These are phyloP conservation scores for Trematomus bernacchii DNA, from an alignment of 2,797 vertebrate species.

Conservation along the genomic window DNA sequence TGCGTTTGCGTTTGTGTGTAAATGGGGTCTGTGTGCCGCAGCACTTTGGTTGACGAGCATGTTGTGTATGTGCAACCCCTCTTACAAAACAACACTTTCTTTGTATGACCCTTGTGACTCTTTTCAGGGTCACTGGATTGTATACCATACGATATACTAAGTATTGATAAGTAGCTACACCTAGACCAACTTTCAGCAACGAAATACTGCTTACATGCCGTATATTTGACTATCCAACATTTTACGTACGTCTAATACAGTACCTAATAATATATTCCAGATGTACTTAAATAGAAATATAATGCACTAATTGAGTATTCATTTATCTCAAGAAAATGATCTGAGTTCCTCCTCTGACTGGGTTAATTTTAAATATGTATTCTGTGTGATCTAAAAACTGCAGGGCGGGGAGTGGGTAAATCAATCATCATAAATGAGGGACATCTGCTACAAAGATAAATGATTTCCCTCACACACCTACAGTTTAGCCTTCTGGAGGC, in stretches of 20 bases:
- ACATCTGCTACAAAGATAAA: slow-evolving; percentile 31
- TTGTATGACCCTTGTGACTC: too few species aligned
- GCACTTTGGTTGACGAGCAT: too few species aligned
- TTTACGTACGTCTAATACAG: too few species aligned
- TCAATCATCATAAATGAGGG: slow-evolving; percentile 45
- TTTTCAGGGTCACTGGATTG: too few species aligned
- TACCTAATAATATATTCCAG: background rate
- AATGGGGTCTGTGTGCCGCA: too few species aligned
- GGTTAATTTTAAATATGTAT: background rate
- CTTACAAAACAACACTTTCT: too few species aligned
- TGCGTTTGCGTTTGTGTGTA: too few species aligned
- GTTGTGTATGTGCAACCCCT: too few species aligned
- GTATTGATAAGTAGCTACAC: background rate
- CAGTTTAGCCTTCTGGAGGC: slow-evolving; percentile 45
- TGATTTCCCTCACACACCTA: slow-evolving; percentile 48
- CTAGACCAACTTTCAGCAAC: background rate
- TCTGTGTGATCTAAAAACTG: slow-evolving; percentile 21
- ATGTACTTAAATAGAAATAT: background rate
- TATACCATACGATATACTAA: background rate
- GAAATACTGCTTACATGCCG: too few species aligned
- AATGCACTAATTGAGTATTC: background rate
- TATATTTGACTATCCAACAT: too few species aligned
- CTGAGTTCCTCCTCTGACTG: background rate
- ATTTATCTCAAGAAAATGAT: background rate
- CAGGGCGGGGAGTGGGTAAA: slow-evolving; percentile 15